These are phyloP conservation scores for Borostomias antarcticus DNA, from an alignment of 2,797 vertebrate species.

Conservation along the genomic window DNA sequence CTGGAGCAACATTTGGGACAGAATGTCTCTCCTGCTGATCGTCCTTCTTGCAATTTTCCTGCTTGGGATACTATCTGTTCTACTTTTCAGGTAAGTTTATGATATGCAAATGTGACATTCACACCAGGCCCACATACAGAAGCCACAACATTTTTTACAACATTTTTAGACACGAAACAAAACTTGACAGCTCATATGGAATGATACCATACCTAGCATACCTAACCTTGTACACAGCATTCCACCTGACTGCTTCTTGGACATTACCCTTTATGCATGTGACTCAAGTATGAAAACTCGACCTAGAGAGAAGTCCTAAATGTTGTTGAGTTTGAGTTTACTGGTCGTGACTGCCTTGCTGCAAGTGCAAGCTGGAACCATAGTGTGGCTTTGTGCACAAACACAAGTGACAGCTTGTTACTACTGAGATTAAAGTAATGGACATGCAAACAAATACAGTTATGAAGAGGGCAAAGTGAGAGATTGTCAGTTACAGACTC, in stretches of 20 bases:
- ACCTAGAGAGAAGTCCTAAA: background rate
- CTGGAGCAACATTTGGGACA: slow-evolving; percentile 46
- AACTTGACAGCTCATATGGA: no score
- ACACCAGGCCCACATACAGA: background rate
- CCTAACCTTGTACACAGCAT: background rate
- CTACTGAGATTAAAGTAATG: background rate
- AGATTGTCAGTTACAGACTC: no score
- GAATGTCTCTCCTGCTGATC: slow-evolving; percentile 73
- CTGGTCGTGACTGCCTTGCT: background rate
- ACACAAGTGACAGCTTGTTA: slow-evolving; percentile 26
- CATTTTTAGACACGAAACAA: background rate
- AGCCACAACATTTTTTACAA: background rate
- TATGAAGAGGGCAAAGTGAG: no score
- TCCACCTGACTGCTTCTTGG: background rate
- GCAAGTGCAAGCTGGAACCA: slow-evolving; percentile 4
- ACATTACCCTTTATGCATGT: background rate
- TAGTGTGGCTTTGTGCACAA: slow-evolving; percentile 11
- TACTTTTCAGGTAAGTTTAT: slow-evolving; percentile 70
- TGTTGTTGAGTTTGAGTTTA: background rate
- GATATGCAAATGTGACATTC: background rate
- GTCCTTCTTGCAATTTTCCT: slow-evolving; percentile 60
- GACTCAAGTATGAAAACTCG: background rate
- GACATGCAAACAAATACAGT: background rate
- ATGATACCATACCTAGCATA: no score
- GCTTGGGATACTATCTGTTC: slow-evolving; percentile 41